These are phyloP conservation scores for Troides helena DNA, from an alignment of 2,888 invertebrate genomes.

Conservation along the genomic window DNA sequence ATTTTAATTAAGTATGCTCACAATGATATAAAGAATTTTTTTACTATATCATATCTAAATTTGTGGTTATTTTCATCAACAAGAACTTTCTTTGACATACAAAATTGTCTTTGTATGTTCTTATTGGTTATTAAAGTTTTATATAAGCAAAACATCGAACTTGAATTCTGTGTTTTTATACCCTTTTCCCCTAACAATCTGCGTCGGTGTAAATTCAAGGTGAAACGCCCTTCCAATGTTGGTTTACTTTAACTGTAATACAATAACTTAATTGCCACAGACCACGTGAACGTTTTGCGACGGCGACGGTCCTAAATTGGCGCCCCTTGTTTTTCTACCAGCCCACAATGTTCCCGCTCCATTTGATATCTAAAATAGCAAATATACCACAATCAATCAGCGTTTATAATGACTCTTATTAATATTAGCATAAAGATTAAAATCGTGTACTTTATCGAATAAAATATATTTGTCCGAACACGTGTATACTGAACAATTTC, in stretches of 20 bases:
- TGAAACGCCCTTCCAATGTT: conserved; percentile 19
- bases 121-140: too few relatives aligned
- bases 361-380: conserved; percentile 39
- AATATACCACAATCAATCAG: conserved; percentile 9
- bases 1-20: too few relatives aligned
- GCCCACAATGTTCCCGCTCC: conserved; percentile 37
- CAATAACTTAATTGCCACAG: conserved; percentile 36
- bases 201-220: conserved; percentile 14
- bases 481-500: conserved; percentile 23
- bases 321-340: conserved; percentile 25
- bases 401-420: not conserved
- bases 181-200: not conserved
- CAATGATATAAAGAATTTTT: too few relatives aligned
- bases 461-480: conserved; percentile 11
- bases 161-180: not conserved
- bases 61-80: too few relatives aligned
- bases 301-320: conserved; percentile 18
- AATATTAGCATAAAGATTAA: too few relatives aligned
- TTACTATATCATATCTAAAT: too few relatives aligned
- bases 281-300: conserved; percentile 32
- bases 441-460: conserved; percentile 3
- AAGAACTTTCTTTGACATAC: too few relatives aligned
- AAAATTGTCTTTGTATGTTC: too few relatives aligned
- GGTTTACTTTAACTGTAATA: conserved; percentile 28
- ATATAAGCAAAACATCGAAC: too few relatives aligned